A percentile compares a stretch with the other conserved stretches of the same genome.
Conservation (phyloP, 2,888 invertebrate genomes). For the Ethmia dodecea region DNA sequence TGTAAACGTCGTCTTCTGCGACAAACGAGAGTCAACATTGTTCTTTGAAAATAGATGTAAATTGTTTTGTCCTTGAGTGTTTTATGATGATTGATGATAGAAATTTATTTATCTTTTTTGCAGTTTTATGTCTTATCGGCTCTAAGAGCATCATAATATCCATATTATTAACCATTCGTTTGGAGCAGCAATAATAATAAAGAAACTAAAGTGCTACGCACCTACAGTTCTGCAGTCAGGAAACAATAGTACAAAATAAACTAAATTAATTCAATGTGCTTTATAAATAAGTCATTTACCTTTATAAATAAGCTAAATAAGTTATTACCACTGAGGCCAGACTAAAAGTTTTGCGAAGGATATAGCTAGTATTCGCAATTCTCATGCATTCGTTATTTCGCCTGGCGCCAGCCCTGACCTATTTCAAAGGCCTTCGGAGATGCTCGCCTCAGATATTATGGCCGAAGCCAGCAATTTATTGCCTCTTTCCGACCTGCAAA, state of each 20-base stretch:
- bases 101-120: conserved; percentile 5
- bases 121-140: conserved; percentile 7
- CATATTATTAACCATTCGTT: conserved; percentile 16
- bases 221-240: too few relatives aligned
- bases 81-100: too few relatives aligned
- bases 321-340: too few relatives aligned
- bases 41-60: too few relatives aligned
- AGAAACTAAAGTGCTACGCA: too few relatives aligned
- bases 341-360: neutral
- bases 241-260: too few relatives aligned
- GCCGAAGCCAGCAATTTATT: conserved; percentile 39
- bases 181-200: conserved; percentile 8
- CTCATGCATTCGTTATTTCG: conserved; percentile 33
- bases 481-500: conserved; percentile 15
- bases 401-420: conserved; percentile 49
- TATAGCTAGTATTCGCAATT: conserved; percentile 5
- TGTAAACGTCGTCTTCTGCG: too few relatives aligned
- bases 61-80: too few relatives aligned
- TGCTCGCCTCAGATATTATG: conserved; percentile 45
- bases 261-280: too few relatives aligned
- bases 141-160: conserved; percentile 9
- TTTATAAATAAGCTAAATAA: too few relatives aligned
- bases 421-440: conserved; percentile 46
- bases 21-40: too few relatives aligned
- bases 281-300: too few relatives aligned